Percentiles rank a stretch among this genome's conserved stretches.
Evolutionary conservation across 2,888 invertebrate species (phyloP).

Genomic region (Diadegma fenestrale): DNA sequence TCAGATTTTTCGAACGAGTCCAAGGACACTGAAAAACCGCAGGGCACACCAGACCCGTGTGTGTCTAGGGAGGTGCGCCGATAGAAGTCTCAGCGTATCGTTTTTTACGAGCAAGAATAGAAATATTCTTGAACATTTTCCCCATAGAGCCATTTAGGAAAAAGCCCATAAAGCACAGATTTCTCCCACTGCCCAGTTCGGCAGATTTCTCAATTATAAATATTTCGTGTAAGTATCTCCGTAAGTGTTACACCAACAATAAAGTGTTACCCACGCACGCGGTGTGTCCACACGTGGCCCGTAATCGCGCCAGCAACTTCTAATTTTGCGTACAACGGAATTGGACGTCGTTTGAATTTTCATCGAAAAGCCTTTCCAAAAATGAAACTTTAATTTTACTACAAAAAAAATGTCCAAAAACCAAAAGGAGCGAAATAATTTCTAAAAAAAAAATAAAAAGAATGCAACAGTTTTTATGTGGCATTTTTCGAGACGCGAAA

Average conservation of each 20-base stretch:
- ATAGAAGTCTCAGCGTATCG: too few relatives aligned
- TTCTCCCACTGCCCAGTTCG: not conserved
- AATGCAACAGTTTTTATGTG: not conserved
- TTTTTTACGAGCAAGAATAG: too few relatives aligned
- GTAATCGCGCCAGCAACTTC: slow-evolving; percentile 3
- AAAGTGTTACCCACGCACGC: slow-evolving; percentile 1
- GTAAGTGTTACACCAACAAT: slow-evolving; percentile 37
- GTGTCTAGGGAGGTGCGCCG: too few relatives aligned
- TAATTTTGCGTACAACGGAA: slow-evolving; percentile 22
- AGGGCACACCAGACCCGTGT: too few relatives aligned
- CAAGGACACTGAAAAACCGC: too few relatives aligned
- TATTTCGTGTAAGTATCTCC: slow-evolving; percentile 5
- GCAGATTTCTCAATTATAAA: slow-evolving; percentile 51
- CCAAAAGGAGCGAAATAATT: not conserved
- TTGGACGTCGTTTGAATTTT: slow-evolving; percentile 9
- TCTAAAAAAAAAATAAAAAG: not conserved
- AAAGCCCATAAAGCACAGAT: too few relatives aligned
- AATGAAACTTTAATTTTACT: too few relatives aligned
- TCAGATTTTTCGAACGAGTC: too few relatives aligned
- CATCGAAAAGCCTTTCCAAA: not conserved
- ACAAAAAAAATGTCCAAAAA: not conserved
- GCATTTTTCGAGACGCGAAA: not conserved
- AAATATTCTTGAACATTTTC: too few relatives aligned
- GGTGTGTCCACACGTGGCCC: not conserved
- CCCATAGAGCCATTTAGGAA: too few relatives aligned